Evolutionary conservation across 2,888 invertebrate genomes (phyloP).

Genomic region (Rhimphoctona megacephalus): DNA sequence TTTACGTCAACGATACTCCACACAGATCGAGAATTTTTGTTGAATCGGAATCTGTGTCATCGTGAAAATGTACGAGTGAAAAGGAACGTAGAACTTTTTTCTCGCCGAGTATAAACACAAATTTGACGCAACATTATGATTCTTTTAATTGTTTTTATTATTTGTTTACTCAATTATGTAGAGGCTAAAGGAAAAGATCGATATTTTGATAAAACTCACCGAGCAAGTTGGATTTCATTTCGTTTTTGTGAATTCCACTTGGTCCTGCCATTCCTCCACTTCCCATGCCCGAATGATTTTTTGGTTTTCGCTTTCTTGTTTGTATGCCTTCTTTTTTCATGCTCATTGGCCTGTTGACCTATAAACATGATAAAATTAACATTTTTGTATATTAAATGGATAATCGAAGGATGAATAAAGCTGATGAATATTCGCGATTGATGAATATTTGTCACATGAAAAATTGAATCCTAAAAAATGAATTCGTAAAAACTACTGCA

Average conservation of each 20-base stretch:
- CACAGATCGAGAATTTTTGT: constrained; percentile 10
- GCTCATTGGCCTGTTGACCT: constrained; percentile 97
- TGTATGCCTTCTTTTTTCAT: constrained; percentile 99
- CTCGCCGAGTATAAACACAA: not conserved
- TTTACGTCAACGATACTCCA: not conserved
- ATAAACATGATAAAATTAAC: constrained; percentile 70
- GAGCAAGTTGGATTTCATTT: constrained; percentile 82
- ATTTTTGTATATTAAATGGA: not conserved
- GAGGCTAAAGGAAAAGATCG: not conserved
- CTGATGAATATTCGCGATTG: not conserved
- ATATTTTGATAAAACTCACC: constrained; percentile 80
- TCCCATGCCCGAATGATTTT: constrained; percentile 85
- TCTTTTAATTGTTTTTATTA: not conserved
- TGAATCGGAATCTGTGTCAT: constrained; percentile 43
- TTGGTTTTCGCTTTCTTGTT: constrained; percentile 97
- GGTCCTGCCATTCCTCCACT: constrained; percentile 77
- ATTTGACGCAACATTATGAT: constrained; percentile 7
- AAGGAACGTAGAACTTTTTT: constrained; percentile 12
- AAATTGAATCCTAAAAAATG: not conserved
- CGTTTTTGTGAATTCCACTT: constrained; percentile 81
- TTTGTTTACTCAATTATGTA: not conserved
- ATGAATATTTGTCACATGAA: not conserved
- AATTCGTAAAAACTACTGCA: not conserved
- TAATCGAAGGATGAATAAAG: not conserved
- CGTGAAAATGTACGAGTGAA: constrained; percentile 16